Evolutionary conservation across 2,797 vertebrate species (phyloP).

Genomic region (Pelobates cultripes): DNA sequence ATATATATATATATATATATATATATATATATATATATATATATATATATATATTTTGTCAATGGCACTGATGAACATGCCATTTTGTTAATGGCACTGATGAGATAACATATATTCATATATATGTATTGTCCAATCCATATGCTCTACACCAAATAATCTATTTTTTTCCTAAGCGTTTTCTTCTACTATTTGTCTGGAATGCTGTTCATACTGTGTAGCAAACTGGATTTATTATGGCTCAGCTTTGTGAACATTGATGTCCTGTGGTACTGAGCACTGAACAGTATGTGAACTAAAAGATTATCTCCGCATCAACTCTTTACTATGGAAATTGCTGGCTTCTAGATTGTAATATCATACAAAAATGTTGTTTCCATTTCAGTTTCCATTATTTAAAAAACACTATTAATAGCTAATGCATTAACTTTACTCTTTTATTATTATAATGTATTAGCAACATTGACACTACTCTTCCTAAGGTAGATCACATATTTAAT

Average conservation of each 20-base stretch:
- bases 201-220: too few species aligned
- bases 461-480: neutral
- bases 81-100: too few species aligned
- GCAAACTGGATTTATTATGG: too few species aligned
- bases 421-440: too few species aligned
- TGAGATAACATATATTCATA: neutral
- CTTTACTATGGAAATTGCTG: conserved; percentile 7
- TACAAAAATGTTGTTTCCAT: conserved; percentile 22
- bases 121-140: neutral
- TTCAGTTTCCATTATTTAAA: conserved; percentile 40
- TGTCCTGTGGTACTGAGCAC: conserved; percentile 23
- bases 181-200: too few species aligned
- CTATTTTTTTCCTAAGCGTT: too few species aligned
- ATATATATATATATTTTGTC: too few species aligned
- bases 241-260: conserved; percentile 25
- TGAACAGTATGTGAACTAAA: conserved; percentile 24
- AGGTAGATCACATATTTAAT: conserved; percentile 14
- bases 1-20: too few species aligned
- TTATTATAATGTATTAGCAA: conserved; percentile 18
- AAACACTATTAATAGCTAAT: too few species aligned
- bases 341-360: conserved; percentile 4
- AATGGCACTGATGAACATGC: too few species aligned
- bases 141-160: neutral
- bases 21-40: too few species aligned
- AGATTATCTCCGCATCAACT: conserved; percentile 17